Evolutionary conservation across 1,140 invertebrate genomes (phyloP), one percentile per base, ranked within the genome.

Genomic region (Eulimnadia texana): DNA sequence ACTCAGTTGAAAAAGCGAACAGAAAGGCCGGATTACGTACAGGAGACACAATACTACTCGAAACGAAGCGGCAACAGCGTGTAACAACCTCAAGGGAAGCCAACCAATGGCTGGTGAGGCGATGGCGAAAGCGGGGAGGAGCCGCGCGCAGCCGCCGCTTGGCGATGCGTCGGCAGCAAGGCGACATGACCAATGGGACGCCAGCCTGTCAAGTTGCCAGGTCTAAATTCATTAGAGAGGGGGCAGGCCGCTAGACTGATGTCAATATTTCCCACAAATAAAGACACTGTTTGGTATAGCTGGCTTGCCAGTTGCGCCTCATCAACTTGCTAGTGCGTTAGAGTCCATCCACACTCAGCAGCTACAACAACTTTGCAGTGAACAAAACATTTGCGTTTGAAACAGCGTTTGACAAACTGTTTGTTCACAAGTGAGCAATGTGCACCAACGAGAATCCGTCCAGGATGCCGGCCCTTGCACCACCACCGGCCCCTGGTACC

Each of bases 361-460:
- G 52, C 22, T 0, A 25, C 1, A 27, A 13, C 28, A n/a, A 16
- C 3, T 23, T 3, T 3, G 24, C 23, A 16, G 13, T n/a, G 11
- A 0, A 27, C 22, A n/a, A 20, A 3, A 27, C 16, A 11, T 3
- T 54, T 54, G 16, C 2, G 23, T 1, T n/a, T 58, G 23, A 58
- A n/a, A n/a, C 53, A 10, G 2, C 16, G 16, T 25, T 24, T 3
- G 16, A 16, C 28, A 19, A 33, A 27, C 23, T 1, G 24, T 16
- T 58, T n/a, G 25, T 28, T 1, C 16, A 6, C 33, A 42, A 42
- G 33, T 42, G 33, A 42, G 33, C 22, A 10, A 66, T 66, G 65
- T 66, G 65, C 33, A 66, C 64, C 51, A 66, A 66, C 62, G 65
- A 66, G 19, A 63, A 19, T 52, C 25, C 53, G 16, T 22, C 62